Evolutionary conservation across 2,113 vertebrate species (phyloP).

Genomic region (Harpagus bidentatus): DNA sequence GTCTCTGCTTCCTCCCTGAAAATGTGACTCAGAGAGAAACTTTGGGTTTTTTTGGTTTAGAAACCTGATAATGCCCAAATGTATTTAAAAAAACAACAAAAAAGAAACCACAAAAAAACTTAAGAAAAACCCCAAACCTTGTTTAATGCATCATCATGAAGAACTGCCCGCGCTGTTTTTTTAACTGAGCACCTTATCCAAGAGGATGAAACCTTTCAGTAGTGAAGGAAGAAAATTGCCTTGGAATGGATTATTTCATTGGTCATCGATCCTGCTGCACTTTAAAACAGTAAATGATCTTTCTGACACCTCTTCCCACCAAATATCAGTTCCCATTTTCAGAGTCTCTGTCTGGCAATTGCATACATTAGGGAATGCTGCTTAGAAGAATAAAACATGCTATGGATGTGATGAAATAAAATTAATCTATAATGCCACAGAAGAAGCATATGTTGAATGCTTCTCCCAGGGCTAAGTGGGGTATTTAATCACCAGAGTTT

Average conservation of each 20-base stretch:
- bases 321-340: background rate
- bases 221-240: background rate
- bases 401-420: background rate
- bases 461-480: background rate
- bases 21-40: background rate
- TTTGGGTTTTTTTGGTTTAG: background rate
- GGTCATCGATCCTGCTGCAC: background rate
- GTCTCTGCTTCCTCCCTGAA: background rate
- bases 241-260: background rate
- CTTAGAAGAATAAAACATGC: background rate
- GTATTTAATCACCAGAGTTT: conserved; percentile 8
- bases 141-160: background rate
- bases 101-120: background rate
- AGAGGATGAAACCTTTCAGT: background rate
- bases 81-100: background rate
- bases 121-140: background rate
- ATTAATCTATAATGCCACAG: background rate
- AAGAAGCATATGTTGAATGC: background rate
- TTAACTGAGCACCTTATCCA: background rate
- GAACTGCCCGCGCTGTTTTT: background rate
- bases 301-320: background rate
- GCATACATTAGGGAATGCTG: background rate
- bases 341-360: background rate
- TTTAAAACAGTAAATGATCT: background rate
- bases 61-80: background rate